Evolutionary conservation across 2,113 vertebrate genomes (phyloP), one percentile per base, ranked within the genome.

Genomic region (Sorex araneus): DNA sequence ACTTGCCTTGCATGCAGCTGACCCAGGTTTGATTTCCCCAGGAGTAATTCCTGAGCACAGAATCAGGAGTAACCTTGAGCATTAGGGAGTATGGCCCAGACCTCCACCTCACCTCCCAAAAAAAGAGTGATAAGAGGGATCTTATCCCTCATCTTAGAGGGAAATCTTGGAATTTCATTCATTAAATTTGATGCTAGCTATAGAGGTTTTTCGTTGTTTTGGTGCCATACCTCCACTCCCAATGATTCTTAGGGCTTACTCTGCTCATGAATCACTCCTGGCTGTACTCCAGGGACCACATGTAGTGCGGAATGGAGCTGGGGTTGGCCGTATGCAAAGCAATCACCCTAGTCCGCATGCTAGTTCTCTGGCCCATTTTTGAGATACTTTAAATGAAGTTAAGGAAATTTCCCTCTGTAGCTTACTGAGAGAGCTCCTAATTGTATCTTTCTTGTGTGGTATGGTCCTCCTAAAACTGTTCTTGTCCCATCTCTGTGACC

Each of bases 381-480:
- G 36, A 84, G 77, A 45, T 73, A 45, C 28, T 63, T 30, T 87
- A 81, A 74, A 45, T 64, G 50, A 71, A 69, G 78, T 88, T 83
- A 70, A 82, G 30, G 47, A 83, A 13, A 16, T 83, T 69, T 30
- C 34, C 21, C 19, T 87, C 78, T 30, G 63, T 88, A 69, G 16
- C 66, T 83, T 60, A 47, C 78, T 64, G 36, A 74, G 67, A 34
- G 13, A 63, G 82, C 88, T 88, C 47, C 36, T 18, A 77, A 2
- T 83, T 70, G 36, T 88, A 47, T 76, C 47, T 82, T n/a, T 47
- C n/a, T 63, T 89, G 3, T 70, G 57, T 81, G 84, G 45, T 47
- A 67, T 80, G 45, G n/a, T 76, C 67, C 93, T 89, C 30, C 45
- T 94, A 92, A 93, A 91, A 89, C 76, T 74, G n/a, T 8, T 89